Conservation (phyloP, 1,140 invertebrate species). For the Rhagoletis zephyria region DNA sequence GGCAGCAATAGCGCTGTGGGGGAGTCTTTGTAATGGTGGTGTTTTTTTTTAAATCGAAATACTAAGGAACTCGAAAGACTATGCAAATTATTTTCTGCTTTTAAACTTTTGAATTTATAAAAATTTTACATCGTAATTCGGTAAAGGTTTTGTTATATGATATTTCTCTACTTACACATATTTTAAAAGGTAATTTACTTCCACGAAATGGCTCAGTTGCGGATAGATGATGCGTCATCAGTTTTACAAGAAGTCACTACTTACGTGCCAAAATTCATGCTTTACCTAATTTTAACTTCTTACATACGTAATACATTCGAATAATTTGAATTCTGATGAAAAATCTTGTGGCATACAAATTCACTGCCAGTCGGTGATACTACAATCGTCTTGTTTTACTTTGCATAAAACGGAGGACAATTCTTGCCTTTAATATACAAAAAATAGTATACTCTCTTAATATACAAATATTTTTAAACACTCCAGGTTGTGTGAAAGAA, state of each 20-base stretch:
- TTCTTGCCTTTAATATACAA: not conserved
- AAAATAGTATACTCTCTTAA: too few species aligned
- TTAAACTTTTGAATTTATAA: not conserved
- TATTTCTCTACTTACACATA: not conserved
- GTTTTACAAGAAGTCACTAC: not conserved
- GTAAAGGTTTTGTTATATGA: not conserved
- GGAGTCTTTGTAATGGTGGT: not conserved
- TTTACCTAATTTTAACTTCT: not conserved
- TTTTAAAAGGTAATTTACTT: not conserved
- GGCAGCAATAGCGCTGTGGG: not conserved
- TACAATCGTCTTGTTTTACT: not conserved
- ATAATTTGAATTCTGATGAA: not conserved
- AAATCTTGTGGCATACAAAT: not conserved
- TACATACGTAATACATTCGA: not conserved
- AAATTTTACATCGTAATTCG: not conserved
- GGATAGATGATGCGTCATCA: not conserved
- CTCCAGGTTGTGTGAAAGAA: constrained; percentile 15
- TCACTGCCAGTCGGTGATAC: not conserved
- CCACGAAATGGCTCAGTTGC: not conserved
- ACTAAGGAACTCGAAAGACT: constrained; percentile 16
- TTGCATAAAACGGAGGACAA: not conserved
- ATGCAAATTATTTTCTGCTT: constrained; percentile 14
- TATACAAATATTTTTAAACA: not conserved
- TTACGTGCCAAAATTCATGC: not conserved
- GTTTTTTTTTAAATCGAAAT: not conserved